A percentile compares a stretch with the other conserved stretches of the same genome.
These are phyloP conservation scores for Amiota communis DNA, from an alignment of 2,888 invertebrate genomes.

Conservation along the genomic window DNA sequence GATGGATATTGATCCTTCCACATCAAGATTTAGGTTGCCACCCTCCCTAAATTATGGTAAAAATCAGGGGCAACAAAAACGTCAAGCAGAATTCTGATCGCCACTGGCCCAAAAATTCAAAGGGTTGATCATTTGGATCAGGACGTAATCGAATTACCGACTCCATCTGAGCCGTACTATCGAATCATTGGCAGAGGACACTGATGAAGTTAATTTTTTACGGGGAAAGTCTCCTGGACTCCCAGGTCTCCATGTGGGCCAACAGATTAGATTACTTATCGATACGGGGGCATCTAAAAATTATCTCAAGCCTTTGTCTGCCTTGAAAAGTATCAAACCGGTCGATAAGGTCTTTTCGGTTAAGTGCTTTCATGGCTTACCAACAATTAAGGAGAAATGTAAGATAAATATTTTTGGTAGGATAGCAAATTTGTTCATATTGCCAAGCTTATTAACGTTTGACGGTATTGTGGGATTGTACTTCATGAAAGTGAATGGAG, in stretches of 20 bases:
- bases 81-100: too few species aligned
- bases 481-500: constrained; percentile 37
- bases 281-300: constrained; percentile 35
- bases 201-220: constrained; percentile 25
- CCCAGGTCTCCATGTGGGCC: constrained; percentile 12
- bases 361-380: constrained; percentile 24
- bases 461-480: constrained; percentile 41
- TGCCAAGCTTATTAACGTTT: constrained; percentile 27
- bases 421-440: constrained; percentile 27
- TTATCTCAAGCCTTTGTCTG: constrained; percentile 22
- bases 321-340: constrained; percentile 23
- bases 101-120: constrained; percentile 12
- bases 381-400: too few species aligned
- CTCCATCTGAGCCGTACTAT: neutral
- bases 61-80: too few species aligned
- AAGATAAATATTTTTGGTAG: too few species aligned
- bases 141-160: neutral
- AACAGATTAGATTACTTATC: constrained; percentile 24
- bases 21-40: too few species aligned
- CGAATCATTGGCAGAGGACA: neutral
- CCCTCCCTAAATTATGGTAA: too few species aligned
- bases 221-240: constrained; percentile 28
- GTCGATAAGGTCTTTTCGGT: constrained; percentile 27
- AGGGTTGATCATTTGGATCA: constrained; percentile 25
- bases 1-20: too few species aligned